Evolutionary conservation across 2,113 vertebrate genomes (phyloP).

Genomic region (Crocuta crocuta): DNA sequence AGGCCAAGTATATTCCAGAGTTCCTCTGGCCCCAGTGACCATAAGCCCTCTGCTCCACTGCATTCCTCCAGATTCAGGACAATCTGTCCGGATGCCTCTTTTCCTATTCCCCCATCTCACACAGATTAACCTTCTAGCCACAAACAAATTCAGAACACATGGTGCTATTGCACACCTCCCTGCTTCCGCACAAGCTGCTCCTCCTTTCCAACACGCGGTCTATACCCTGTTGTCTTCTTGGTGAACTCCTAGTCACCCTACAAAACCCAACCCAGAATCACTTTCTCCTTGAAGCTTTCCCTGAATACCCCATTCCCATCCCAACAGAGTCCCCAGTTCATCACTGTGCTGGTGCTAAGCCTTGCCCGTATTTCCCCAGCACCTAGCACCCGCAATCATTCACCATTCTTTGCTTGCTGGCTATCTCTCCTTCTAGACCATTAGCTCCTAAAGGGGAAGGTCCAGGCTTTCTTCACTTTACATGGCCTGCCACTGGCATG

Average conservation of each 20-base stretch:
- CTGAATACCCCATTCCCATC: background rate
- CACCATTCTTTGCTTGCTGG: background rate
- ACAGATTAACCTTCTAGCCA: background rate
- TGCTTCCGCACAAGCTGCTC: background rate
- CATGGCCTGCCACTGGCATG: background rate
- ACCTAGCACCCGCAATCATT: background rate
- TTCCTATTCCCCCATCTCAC: background rate
- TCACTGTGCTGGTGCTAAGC: background rate
- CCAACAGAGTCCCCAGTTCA: background rate
- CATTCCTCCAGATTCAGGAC: background rate
- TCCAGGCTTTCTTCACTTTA: background rate
- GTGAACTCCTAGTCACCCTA: background rate
- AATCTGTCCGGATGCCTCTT: background rate
- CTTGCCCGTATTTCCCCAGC: background rate
- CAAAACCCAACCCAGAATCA: conserved; percentile 53
- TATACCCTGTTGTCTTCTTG: background rate
- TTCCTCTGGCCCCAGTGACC: background rate
- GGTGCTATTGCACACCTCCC: background rate
- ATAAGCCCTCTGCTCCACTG: background rate
- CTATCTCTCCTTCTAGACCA: background rate
- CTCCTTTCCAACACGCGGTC: background rate
- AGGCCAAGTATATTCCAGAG: background rate
- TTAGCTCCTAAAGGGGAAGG: background rate
- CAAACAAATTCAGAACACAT: background rate
- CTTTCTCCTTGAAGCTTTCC: background rate